These are phyloP conservation scores for Xylota segnis DNA, from an alignment of 2,888 invertebrate genomes.

Conservation along the genomic window DNA sequence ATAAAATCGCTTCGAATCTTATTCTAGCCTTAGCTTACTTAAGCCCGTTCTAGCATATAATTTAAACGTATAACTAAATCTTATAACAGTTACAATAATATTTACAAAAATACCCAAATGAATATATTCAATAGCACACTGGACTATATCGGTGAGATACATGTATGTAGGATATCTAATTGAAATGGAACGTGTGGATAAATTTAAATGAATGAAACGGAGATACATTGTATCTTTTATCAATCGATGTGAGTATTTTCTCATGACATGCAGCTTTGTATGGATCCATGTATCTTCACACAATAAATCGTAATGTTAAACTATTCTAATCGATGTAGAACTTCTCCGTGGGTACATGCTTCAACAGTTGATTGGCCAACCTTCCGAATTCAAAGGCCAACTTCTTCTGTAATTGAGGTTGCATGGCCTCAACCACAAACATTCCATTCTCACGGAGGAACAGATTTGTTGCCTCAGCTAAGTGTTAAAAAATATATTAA, in stretches of 20 bases:
- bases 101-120: slow-evolving; percentile 48
- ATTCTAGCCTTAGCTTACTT: not conserved
- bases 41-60: slow-evolving; percentile 42
- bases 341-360: slow-evolving; percentile 87
- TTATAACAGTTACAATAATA: slow-evolving; percentile 49
- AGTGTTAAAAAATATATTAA: slow-evolving; percentile 78
- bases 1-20: slow-evolving; percentile 7
- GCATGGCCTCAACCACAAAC: slow-evolving; percentile 89
- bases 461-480: slow-evolving; percentile 90
- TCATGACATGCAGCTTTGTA: not conserved
- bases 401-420: slow-evolving; percentile 88
- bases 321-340: slow-evolving; percentile 84
- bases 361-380: slow-evolving; percentile 88
- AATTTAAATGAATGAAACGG: not conserved
- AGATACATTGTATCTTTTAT: slow-evolving; percentile 45
- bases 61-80: slow-evolving; percentile 53
- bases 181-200: not conserved
- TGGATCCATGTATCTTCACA: not conserved
- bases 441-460: slow-evolving; percentile 89
- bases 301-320: not conserved
- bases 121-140: not conserved
- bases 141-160: slow-evolving; percentile 4
- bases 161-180: not conserved
- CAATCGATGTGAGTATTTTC: not conserved
- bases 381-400: slow-evolving; percentile 87